Evolutionary conservation across 35 echinoderm and acorn worm genomes (phyloP), one percentile per base, ranked within the genome.

Genomic region (Eucidaris tribuloides): DNA sequence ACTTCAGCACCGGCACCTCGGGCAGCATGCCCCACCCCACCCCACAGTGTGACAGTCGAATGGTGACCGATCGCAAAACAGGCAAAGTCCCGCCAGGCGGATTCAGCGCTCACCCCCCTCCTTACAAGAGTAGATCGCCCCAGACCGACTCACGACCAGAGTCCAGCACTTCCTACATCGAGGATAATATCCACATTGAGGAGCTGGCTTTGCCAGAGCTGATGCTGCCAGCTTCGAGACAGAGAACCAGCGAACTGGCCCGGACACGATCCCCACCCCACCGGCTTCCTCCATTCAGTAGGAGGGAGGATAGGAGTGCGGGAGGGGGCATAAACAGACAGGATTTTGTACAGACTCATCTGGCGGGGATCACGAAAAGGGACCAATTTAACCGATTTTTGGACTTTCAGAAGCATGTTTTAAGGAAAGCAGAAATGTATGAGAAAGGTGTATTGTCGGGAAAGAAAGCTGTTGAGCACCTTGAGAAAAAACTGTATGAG

Each of bases 1-100:
- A 99, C 80, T 99, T 99, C 48, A 93, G 96, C 78, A 70, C 92
- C 7, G 96, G 96, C 39, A 93, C 96, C 44, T 78, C 90, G 18
- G 96, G 96, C 0, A 99, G 96, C 63, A 33, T 99, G 17, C 91
- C 62, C n/a, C 42, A 93, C 23, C 89, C 84, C 13, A 58, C 29
- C 20, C 42, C 74, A 3, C 31, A 31, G 5, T n/a, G n/a, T n/a
- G 68, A 74, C 34, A 31, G 46, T 4, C 5, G 17, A 29, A 20
- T 36, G 15, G 42, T 33, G 23, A 46, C 28, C 4, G 20, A 70
- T 18, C 45, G 52, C 58, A 65, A 54, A 42, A 78, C 19, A 46
- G 45, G 52, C 24, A 63, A 46, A 45, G 41, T 17, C 14, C 74
- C 76, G 3, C n/a, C 23, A 14, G 24, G 15, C 24, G 42, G 68